Percentiles rank a stretch among this genome's conserved stretches.
Evolutionary conservation across 2,888 invertebrate genomes (phyloP).

Genomic region (Acanthosepion esculentum): DNA sequence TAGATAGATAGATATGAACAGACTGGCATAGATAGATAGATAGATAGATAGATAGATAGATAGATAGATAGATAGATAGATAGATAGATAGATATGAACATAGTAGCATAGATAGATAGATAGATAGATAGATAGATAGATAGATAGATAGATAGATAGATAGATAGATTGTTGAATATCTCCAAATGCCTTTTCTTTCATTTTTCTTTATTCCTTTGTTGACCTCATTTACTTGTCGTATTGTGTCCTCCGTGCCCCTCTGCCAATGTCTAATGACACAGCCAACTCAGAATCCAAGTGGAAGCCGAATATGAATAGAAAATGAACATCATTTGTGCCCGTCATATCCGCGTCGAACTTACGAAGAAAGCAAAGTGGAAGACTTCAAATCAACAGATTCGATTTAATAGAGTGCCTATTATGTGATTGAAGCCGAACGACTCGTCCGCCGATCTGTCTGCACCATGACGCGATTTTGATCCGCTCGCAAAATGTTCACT

Average conservation of each 20-base stretch:
- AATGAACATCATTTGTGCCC: not conserved
- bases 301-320: not conserved
- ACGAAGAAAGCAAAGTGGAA: not conserved
- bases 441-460: not conserved
- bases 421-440: not conserved
- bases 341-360: not conserved
- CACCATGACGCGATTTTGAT: not conserved
- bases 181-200: no score
- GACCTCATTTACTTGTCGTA: no score
- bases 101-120: not conserved
- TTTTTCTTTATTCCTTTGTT: no score
- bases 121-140: not conserved
- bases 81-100: no score
- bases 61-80: no score
- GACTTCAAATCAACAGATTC: not conserved
- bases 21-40: no score
- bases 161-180: no score
- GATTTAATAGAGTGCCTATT: constrained; percentile 8
- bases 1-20: no score
- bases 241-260: no score
- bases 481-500: not conserved
- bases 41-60: no score
- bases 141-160: no score
- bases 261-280: not conserved
- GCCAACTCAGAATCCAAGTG: not conserved